Percentiles rank a stretch among this genome's conserved stretches.
These are phyloP conservation scores for Tamandua tetradactyla DNA, from an alignment of 2,797 vertebrate genomes.

Conservation along the genomic window DNA sequence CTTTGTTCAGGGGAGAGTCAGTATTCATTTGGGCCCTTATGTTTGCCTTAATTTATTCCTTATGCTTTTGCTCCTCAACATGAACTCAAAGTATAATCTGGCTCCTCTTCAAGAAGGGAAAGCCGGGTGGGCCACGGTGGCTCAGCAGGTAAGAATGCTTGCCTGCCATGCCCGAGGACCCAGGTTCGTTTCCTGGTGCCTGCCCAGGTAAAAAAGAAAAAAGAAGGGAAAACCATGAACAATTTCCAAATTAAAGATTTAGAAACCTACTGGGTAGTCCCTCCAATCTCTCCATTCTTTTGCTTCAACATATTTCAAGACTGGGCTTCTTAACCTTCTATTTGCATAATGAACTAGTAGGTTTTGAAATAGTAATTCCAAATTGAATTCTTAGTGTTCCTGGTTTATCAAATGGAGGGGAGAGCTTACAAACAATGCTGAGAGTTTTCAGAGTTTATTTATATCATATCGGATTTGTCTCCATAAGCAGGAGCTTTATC, in stretches of 20 bases:
- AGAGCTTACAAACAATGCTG: neutral
- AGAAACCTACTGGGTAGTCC: neutral
- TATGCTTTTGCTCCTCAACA: neutral
- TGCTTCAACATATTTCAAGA: neutral
- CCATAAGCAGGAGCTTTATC: neutral
- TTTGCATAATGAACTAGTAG: neutral
- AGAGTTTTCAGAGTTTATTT: neutral
- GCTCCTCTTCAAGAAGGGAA: neutral
- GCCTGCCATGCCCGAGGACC: no score
- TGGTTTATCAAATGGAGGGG: neutral
- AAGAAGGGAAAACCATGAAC: neutral
- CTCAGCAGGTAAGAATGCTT: no score
- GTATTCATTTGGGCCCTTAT: neutral
- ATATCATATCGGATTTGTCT: neutral
- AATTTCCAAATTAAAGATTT: neutral
- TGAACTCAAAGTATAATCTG: neutral
- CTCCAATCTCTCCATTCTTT: neutral
- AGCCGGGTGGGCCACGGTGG: no score
- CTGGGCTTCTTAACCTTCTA: neutral
- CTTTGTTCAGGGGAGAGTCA: neutral
- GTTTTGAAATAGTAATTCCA: neutral
- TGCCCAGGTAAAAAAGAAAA: no score
- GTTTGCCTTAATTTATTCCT: neutral
- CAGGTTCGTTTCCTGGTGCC: no score
- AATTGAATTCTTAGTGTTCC: neutral